phyloP scores from a whole-genome alignment of 2,113 vertebrate genomes.

The Petrocephalus microphthalmus region DNA sequence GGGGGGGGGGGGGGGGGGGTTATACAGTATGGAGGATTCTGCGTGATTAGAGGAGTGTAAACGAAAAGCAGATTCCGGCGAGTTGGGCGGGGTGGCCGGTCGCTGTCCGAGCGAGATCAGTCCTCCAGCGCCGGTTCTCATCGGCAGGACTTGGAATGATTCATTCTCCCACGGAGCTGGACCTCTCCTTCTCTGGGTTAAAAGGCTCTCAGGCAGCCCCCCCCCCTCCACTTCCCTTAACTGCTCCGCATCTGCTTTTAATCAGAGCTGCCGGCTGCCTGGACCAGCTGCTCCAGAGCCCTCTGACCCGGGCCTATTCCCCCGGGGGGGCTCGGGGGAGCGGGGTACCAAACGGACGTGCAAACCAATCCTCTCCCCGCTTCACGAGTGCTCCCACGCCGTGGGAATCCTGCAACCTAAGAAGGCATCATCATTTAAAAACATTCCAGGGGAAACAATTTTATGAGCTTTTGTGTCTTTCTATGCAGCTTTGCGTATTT shows the following conservation, averaged over 20 bases:
- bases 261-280: conserved; percentile 36
- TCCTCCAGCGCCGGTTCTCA: not conserved
- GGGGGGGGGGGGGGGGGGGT: not conserved
- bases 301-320: conserved; percentile 14
- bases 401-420: not conserved
- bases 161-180: conserved; percentile 39
- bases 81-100: not conserved
- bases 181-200: conserved; percentile 26
- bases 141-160: conserved; percentile 25
- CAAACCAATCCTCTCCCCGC: conserved; percentile 9
- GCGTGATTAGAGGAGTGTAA: not conserved
- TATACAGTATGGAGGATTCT: not conserved
- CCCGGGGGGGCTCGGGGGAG: conserved; percentile 23
- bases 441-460: not conserved
- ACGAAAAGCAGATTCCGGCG: not conserved
- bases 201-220: conserved; percentile 23
- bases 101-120: not conserved
- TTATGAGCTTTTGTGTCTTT: not conserved
- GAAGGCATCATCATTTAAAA: not conserved
- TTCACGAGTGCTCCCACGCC: not conserved
- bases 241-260: conserved; percentile 48
- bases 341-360: not conserved
- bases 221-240: conserved; percentile 13
- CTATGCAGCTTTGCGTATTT: not conserved
- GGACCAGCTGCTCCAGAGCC: conserved; percentile 23